phyloP scores from a whole-genome alignment of 35 echinoderm and acorn worm species.

The Heliocidaris tuberculata region DNA sequence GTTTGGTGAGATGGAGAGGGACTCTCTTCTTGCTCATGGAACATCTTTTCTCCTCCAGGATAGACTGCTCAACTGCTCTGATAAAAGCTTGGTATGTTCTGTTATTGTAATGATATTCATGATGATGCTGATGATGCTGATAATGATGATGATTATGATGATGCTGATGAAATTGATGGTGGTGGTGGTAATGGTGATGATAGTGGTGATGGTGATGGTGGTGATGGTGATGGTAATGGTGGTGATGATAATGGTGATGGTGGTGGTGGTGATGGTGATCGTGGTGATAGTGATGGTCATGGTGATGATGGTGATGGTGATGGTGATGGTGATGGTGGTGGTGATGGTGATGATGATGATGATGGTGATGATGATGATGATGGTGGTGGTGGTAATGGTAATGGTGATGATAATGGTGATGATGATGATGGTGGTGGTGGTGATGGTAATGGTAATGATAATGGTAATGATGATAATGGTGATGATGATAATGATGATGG shows the following conservation, averaged over 20 bases:
- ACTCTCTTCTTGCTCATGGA: slow-evolving; percentile 91
- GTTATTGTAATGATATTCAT: not conserved
- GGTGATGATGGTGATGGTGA: no score
- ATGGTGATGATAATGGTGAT: no score
- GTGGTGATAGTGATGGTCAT: no score
- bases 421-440: no score
- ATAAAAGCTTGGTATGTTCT: slow-evolving; percentile 84
- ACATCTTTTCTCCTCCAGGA: slow-evolving; percentile 94
- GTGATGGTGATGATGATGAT: not conserved
- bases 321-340: no score
- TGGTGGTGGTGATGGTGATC: not conserved
- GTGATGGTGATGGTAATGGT: not conserved
- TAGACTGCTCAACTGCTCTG: slow-evolving; percentile 92
- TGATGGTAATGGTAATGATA: no score
- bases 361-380: no score
- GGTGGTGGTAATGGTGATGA: not conserved
- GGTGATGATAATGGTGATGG: not conserved
- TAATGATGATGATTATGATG: not conserved
- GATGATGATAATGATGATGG: no score
- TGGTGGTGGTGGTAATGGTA: no score
- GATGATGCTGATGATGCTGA: not conserved
- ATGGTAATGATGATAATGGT: no score
- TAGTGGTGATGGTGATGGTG: not conserved
- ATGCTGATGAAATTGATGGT: not conserved
- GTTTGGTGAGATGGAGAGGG: slow-evolving; percentile 98